Base-by-base conservation (phyloP, 92 coral and sea anemone genomes). In the Phenganax stokvisi region DNA sequence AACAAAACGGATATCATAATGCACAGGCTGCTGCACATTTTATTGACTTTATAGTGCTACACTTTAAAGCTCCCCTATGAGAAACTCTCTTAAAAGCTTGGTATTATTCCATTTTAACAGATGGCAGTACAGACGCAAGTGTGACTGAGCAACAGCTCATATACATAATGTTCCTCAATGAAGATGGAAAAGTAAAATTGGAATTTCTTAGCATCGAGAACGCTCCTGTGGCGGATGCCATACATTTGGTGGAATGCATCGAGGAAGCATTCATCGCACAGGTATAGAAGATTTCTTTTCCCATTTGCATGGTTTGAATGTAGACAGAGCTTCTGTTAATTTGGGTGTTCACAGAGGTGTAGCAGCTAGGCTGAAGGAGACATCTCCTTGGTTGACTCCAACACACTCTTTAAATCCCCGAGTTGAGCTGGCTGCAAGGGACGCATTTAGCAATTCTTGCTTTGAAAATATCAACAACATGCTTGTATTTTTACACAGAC, bases 81-180 rank as follows among this genome's bases (percentile, higher is more conserved):
- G 65, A 59, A 59, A 20, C 65, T 25, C 65, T 59, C 25, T 13
- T 25, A 13, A 59, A 59, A 59, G 65, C 65, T 13, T 3, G 25
- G 25, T 85, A 66, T 72, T 85, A 72, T 61, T 44, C 85, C 66
- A 55, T 79, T 28, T 77, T 85, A 79, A 82, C 54, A 13, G 88
- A 85, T 85, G 68, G 88, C 53, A 83, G 87, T 71, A 85, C 85
- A 31, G 87, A 85, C 75, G 54, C 85, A 73, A 80, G 87, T 29
- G 79, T 60, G 74, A 84, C 80, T 54, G 87, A 84, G 11, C 79
- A 76, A 67, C 85, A 85, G 75, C 31, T 85, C 17, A 72, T 80
- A 8, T 80, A 85, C 78, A 80, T 68, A 55, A 56, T 76, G 27
- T 66, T 79, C 74, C 84, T 84, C 27, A 62, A 77, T 56, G 25